Base-by-base conservation (phyloP, 2,888 invertebrate genomes). In the Eueremaeus valkanovi region DNA sequence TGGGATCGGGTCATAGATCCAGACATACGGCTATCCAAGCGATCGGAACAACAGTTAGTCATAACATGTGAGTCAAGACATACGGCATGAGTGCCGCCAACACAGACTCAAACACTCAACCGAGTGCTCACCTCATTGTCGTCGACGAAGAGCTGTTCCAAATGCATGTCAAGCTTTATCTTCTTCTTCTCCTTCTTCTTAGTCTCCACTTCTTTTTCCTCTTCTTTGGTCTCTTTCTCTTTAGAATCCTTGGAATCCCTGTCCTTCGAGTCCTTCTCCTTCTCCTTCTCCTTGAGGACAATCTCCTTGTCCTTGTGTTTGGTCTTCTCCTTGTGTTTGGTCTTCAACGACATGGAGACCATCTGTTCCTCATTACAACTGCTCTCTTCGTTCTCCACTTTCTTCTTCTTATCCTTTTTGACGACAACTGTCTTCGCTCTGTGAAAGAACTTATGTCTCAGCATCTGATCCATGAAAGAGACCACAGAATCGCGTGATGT, bases 1-100 rank as follows among this genome's bases (percentile, higher is more conserved):
- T 55, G 95, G 95, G 83, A 95, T 93, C 0, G 97, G 96, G 85
- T 97, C 96, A 84, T 95, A 98, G 78, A 97, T 92, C 97, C 97
- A 98, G 31, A 97, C 96, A 85, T 93, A 98, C 0, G 96, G 79
- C 79, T 80, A 51, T 45, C 1, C 1, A 21, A 21, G 21, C 16
- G 42, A 27, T 70, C 1, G 8, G 36, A 18, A 70, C 49, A n/a
- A 8, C 27, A 13, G 24, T 27, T 70, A 27, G 16, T n/a, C 36
- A 49, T n/a, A n/a, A n/a, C n/a, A n/a, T n/a, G n/a, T n/a, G n/a
- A n/a, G n/a, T n/a, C n/a, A n/a, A n/a, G n/a, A n/a, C n/a, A n/a
- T n/a, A n/a, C n/a, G n/a, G n/a, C n/a, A n/a, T n/a, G n/a, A n/a
- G n/a, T n/a, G n/a, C n/a, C n/a, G n/a, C n/a, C n/a, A n/a, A n/a